Conservation (phyloP, 2,797 vertebrate species). For the Esox masquinongy region DNA sequence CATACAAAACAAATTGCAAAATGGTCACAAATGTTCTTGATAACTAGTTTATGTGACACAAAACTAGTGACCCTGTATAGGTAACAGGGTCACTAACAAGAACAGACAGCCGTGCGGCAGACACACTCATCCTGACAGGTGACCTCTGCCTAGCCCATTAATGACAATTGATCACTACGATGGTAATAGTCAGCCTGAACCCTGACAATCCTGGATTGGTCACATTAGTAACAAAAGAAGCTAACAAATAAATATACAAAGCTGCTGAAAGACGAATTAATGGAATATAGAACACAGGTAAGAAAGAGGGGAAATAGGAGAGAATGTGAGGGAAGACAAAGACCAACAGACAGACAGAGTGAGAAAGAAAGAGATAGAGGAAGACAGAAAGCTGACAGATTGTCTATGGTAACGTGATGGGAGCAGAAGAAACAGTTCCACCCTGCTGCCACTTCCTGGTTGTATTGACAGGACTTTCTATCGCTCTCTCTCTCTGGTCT, state of each 20-base stretch:
- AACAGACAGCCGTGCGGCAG: background rate
- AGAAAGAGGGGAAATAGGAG: background rate
- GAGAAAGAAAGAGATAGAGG: background rate
- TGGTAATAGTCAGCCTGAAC: background rate
- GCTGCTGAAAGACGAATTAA: background rate
- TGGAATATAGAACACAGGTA: too few species aligned
- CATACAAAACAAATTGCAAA: background rate
- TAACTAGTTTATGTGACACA: background rate
- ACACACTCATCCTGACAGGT: background rate
- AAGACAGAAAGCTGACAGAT: slow-evolving; percentile 22
- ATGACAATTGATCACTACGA: background rate
- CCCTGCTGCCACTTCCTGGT: slow-evolving; percentile 86
- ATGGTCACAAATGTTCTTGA: slow-evolving; percentile 2
- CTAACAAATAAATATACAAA: background rate
- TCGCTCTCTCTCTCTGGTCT: slow-evolving; percentile 4
- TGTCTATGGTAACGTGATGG: slow-evolving; percentile 45
- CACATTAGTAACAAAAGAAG: background rate
- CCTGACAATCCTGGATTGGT: too few species aligned
- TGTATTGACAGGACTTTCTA: slow-evolving; percentile 48
- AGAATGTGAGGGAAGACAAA: background rate
- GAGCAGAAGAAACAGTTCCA: slow-evolving; percentile 79
- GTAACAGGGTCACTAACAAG: background rate
- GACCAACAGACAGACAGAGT: background rate
- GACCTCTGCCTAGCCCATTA: background rate
- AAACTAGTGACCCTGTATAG: background rate